Evolutionary conservation across 2,888 invertebrate species (phyloP), one percentile per base, ranked within the genome.

Genomic region (Eucera pruinosa): DNA sequence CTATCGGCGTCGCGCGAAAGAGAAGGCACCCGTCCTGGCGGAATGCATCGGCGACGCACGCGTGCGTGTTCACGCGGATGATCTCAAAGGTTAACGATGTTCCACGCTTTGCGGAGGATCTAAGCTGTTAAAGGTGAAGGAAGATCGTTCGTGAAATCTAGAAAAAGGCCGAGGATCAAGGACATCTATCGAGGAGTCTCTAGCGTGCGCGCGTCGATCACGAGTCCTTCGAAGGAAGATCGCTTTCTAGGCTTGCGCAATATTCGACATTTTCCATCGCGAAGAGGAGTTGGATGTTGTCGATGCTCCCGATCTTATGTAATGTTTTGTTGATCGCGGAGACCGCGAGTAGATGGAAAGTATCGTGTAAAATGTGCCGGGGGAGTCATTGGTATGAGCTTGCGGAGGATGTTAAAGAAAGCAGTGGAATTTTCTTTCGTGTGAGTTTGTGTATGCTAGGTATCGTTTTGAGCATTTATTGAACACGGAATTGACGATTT

Each of bases 31-130:
- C 73, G 68, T 81, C 75, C 65, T 62, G 65, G 75, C 65, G 82
- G 82, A 68, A 83, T 84, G 84, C 74, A 81, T 41, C 67, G 58
- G 50, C 68, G 81, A 82, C 84, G 64, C 83, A 54, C 77, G 77
- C 78, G 69, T 48, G 78, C 55, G 66, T 43, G 52, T 54, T 50
- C 79, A 65, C 69, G 78, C 81, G 80, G 83, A 87, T 85, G 82
- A 83, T 86, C 84, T 85, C 86, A 86, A 88, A 88, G 89, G 89
- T 89, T 89, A 89, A 89, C 86, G 86, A 87, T 83, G 87, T 80
- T 87, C 85, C 81, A 75, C 81, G 82, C 85, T 86, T 69, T 48
- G 66, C 61, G 18, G 39, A 47, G 47, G 66, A 64, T 58, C 65
- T 50, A 41, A 52, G 60, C 39, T 43, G 64, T 54, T 58, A 72